phyloP scores from a whole-genome alignment of 2,888 invertebrate genomes.

The Phortica magna region DNA sequence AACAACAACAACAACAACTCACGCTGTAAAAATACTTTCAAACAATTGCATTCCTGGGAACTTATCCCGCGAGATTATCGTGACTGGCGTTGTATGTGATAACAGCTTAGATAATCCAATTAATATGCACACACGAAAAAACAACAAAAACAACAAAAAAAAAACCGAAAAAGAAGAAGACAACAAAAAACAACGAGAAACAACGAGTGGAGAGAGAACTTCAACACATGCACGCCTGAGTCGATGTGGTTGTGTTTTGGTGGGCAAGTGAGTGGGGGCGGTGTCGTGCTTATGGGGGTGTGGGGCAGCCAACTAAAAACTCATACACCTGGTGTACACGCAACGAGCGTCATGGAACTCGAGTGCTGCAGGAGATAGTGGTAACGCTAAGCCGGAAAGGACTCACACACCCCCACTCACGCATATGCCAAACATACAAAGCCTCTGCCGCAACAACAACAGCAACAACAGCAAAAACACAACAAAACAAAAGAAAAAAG shows the following conservation, averaged over 20 bases:
- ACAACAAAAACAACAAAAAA: conserved; percentile 57
- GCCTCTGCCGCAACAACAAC: conserved; percentile 6
- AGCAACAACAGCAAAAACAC: conserved; percentile 6
- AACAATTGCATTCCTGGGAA: conserved; percentile 64
- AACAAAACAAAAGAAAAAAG: conserved; percentile 11
- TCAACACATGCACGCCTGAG: conserved; percentile 40
- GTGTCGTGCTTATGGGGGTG: conserved; percentile 62
- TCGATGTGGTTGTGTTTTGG: conserved; percentile 40
- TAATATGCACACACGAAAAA: conserved; percentile 68
- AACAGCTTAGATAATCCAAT: conserved; percentile 73
- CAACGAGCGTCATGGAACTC: conserved; percentile 7
- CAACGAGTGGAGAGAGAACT: too few relatives aligned
- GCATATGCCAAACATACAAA: neutral
- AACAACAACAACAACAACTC: neutral
- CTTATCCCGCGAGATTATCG: conserved; percentile 68
- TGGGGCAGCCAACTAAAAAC: conserved; percentile 47
- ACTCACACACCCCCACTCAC: neutral
- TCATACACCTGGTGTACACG: neutral
- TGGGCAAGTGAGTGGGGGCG: too few relatives aligned
- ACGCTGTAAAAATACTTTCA: conserved; percentile 49
- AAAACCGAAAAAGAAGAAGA: conserved; percentile 55
- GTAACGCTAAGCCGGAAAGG: conserved; percentile 1
- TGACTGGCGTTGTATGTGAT: conserved; percentile 46
- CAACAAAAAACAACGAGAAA: conserved; percentile 51
- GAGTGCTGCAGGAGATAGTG: neutral